Evolutionary conservation across 2,888 invertebrate species (phyloP).

Genomic region (Mythimna loreyi): DNA sequence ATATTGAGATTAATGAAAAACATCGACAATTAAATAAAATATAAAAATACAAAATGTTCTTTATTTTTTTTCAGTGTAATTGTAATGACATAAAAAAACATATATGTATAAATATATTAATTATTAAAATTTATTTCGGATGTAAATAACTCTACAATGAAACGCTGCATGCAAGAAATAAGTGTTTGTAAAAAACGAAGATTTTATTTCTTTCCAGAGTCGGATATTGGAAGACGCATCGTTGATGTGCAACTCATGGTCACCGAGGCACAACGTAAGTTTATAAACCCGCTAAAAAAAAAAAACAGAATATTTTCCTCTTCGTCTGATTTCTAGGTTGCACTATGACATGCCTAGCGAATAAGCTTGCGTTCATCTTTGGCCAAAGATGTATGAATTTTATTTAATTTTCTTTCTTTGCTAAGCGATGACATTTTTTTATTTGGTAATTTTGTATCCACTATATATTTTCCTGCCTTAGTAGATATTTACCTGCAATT

Average conservation of each 20-base stretch:
- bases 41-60: too few species aligned
- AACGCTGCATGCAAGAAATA: slow-evolving; percentile 66
- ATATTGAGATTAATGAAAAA: too few species aligned
- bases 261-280: slow-evolving; percentile 97
- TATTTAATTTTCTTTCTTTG: slow-evolving; percentile 28
- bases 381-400: slow-evolving; percentile 79
- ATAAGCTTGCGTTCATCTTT: slow-evolving; percentile 81
- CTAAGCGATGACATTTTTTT: slow-evolving; percentile 52
- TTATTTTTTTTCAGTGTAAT: too few species aligned
- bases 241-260: slow-evolving; percentile 98
- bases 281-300: slow-evolving; percentile 4
- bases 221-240: slow-evolving; percentile 97
- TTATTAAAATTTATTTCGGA: neutral
- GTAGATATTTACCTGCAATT: slow-evolving; percentile 29
- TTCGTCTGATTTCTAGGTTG: slow-evolving; percentile 32
- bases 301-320: neutral
- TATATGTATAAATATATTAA: neutral
- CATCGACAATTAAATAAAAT: too few species aligned
- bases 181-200: slow-evolving; percentile 68
- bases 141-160: slow-evolving; percentile 12
- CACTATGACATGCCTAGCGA: slow-evolving; percentile 71
- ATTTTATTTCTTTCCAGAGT: slow-evolving; percentile 94
- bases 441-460: slow-evolving; percentile 30
- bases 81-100: neutral
- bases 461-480: slow-evolving; percentile 13